Evolutionary conservation across 2,797 vertebrate species (phyloP).

Genomic region (Neomorphus geoffroyi): DNA sequence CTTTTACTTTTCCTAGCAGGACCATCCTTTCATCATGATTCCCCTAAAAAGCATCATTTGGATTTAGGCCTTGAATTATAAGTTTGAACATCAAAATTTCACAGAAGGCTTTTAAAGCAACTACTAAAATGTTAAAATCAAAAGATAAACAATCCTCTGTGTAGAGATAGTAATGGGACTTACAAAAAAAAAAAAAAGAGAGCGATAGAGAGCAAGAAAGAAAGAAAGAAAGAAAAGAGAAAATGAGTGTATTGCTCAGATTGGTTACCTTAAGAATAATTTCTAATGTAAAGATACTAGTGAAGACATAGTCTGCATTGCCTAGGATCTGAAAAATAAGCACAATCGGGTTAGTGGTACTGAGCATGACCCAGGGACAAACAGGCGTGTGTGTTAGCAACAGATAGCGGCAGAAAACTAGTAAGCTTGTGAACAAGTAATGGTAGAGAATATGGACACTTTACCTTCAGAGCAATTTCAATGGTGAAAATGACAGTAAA

Average conservation of each 20-base stretch:
- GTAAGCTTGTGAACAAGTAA: slow-evolving; percentile 37
- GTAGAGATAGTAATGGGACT: not conserved
- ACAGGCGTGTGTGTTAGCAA: slow-evolving; percentile 73
- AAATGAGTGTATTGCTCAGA: slow-evolving; percentile 56
- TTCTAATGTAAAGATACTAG: slow-evolving; percentile 99
- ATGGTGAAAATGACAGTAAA: slow-evolving; percentile 87
- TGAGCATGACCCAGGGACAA: slow-evolving; percentile 60
- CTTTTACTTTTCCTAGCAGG: not conserved
- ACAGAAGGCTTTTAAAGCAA: not conserved
- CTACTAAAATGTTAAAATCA: not conserved
- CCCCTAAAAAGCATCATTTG: not conserved
- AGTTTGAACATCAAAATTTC: not conserved
- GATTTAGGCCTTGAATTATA: not conserved
- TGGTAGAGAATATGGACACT: slow-evolving; percentile 53
- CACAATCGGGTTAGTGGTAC: slow-evolving; percentile 79
- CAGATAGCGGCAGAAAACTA: slow-evolving; percentile 65
- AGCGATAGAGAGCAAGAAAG: not conserved
- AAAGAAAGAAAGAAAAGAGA: not conserved
- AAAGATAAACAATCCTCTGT: slow-evolving; percentile 1
- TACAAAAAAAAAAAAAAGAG: not conserved
- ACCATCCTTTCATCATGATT: not conserved
- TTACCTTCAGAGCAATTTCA: slow-evolving; percentile 87
- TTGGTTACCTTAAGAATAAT: slow-evolving; percentile 97
- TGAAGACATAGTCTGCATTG: slow-evolving; percentile 99
- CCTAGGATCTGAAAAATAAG: slow-evolving; percentile 95